Percentiles rank a stretch among this genome's conserved stretches.
phyloP scores from a whole-genome alignment of 2,113 vertebrate genomes.

The Eolophus roseicapilla region DNA sequence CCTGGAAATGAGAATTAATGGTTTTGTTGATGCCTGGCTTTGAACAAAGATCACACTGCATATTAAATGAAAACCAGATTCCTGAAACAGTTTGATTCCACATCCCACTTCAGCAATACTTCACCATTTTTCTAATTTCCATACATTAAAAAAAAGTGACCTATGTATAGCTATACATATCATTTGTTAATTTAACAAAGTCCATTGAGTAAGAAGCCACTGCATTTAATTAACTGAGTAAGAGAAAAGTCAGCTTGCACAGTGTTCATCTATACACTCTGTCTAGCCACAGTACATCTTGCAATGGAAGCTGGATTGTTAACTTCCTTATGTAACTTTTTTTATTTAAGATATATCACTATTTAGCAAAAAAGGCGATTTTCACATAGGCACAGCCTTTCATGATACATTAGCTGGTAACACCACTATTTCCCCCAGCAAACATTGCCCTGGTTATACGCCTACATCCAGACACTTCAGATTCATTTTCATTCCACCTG shows the following conservation, averaged over 20 bases:
- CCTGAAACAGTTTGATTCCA: neutral
- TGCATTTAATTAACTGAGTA: neutral
- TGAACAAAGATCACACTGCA: neutral
- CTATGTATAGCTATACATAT: neutral
- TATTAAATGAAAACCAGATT: neutral
- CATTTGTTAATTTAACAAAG: neutral
- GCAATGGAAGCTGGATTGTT: neutral
- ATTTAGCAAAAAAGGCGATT: too few species aligned
- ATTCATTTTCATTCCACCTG: neutral
- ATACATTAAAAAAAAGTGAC: fast-evolving
- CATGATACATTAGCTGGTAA: neutral
- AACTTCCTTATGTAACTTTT: neutral
- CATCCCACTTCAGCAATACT: neutral
- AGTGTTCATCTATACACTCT: neutral
- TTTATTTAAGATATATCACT: neutral
- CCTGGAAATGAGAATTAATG: neutral
- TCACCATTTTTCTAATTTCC: neutral
- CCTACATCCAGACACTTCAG: neutral
- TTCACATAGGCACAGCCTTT: neutral
- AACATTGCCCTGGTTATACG: neutral
- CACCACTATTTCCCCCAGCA: neutral
- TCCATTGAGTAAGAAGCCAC: neutral
- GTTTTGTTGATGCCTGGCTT: neutral
- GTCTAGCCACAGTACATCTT: neutral
- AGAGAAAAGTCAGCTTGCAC: neutral